phyloP scores from a whole-genome alignment of 2,888 invertebrate genomes.

The Biston stratarius region DNA sequence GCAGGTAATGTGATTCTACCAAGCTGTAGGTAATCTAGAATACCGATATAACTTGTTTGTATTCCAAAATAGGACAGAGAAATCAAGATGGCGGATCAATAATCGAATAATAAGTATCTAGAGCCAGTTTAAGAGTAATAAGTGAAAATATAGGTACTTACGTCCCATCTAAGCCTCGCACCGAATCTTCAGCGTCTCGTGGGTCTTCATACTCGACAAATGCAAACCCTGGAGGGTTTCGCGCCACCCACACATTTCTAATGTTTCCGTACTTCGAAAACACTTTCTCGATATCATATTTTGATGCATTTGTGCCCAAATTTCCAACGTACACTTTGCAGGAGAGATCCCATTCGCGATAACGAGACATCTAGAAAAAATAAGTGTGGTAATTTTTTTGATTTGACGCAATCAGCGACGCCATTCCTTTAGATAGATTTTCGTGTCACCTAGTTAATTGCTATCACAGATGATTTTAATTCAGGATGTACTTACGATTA shows the following conservation, averaged over 20 bases:
- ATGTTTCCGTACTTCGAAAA: conserved; percentile 96
- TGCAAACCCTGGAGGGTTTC: conserved; percentile 97
- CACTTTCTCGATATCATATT: conserved; percentile 95
- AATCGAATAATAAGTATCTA: not conserved
- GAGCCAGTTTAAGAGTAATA: not conserved
- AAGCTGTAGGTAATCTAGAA: not conserved
- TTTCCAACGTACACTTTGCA: conserved; percentile 98
- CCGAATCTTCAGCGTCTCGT: conserved; percentile 95
- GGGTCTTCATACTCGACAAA: conserved; percentile 96
- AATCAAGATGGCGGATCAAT: conserved; percentile 46
- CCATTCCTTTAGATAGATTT: conserved; percentile 25
- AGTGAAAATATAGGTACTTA: conserved; percentile 60
- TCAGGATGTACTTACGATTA: conserved; percentile 2
- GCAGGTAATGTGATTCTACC: not conserved
- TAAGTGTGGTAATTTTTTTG: conserved; percentile 41
- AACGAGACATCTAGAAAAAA: conserved; percentile 88
- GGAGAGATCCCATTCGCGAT: conserved; percentile 92
- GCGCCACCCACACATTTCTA: conserved; percentile 97
- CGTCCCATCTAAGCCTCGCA: conserved; percentile 92
- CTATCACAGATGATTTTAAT: not conserved
- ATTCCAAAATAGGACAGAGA: conserved; percentile 23
- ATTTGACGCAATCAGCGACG: conserved; percentile 45
- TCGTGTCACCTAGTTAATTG: not conserved
- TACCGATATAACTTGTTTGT: not conserved
- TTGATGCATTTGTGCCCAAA: conserved; percentile 95